Conservation (phyloP, 2,797 vertebrate species). For the Tokudaia tokunoshimensis region DNA sequence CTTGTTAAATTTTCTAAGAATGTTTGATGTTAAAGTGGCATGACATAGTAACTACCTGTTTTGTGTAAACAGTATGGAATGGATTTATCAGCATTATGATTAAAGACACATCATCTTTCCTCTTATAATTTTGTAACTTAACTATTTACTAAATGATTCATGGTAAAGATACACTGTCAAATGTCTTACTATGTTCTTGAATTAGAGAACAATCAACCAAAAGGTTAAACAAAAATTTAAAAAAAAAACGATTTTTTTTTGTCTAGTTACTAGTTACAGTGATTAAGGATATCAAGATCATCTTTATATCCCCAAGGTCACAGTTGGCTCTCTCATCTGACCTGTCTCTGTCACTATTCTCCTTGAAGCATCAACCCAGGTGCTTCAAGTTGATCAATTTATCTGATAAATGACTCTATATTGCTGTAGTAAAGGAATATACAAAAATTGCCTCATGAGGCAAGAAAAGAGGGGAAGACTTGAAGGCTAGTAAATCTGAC, state of each 20-base stretch:
- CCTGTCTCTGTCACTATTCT: background rate
- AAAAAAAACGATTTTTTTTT: slow-evolving; percentile 28
- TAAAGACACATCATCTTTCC: slow-evolving; percentile 9
- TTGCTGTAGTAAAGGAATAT: slow-evolving; percentile 10
- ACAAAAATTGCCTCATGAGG: background rate
- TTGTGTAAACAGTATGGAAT: slow-evolving; percentile 25
- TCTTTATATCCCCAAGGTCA: background rate
- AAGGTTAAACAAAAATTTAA: background rate
- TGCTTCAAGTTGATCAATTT: slow-evolving; percentile 1
- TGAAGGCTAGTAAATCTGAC: slow-evolving; percentile 35
- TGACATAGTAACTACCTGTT: background rate
- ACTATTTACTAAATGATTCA: background rate
- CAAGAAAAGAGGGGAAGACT: background rate
- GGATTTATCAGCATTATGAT: background rate
- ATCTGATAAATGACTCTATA: slow-evolving; percentile 44
- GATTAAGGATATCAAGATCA: background rate
- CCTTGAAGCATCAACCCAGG: background rate
- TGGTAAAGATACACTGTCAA: background rate
- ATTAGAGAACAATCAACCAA: slow-evolving; percentile 21
- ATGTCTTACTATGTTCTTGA: background rate
- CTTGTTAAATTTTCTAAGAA: slow-evolving; percentile 64
- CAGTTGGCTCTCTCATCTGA: background rate
- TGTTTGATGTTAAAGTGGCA: background rate
- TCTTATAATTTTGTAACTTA: background rate
- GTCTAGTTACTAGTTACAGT: background rate